Conservation (phyloP, 2,797 vertebrate species). For the Kryptopterus vitreolus region DNA sequence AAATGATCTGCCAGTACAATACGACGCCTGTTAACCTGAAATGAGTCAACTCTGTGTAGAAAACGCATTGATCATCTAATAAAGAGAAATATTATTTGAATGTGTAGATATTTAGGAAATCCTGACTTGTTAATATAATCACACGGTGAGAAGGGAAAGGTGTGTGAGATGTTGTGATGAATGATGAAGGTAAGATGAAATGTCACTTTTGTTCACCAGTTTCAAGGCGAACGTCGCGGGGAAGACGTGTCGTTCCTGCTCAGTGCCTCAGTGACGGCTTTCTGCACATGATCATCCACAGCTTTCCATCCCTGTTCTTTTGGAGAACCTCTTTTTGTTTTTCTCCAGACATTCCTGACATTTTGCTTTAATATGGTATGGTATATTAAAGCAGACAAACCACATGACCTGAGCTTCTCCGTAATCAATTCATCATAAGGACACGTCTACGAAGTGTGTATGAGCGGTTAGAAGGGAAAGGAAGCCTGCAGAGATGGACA, state of each 20-base stretch:
- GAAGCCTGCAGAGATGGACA: neutral
- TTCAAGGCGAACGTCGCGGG: neutral
- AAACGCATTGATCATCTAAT: neutral
- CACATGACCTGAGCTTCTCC: neutral
- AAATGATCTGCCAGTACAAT: neutral
- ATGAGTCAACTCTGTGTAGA: neutral
- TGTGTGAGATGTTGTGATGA: neutral
- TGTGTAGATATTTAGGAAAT: neutral
- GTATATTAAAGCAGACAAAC: no score
- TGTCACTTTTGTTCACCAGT: neutral
- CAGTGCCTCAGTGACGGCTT: neutral
- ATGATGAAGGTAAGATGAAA: neutral
- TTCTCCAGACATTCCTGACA: no score
- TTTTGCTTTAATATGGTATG: no score
- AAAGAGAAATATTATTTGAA: neutral
- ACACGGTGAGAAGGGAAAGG: neutral
- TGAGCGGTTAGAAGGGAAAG: neutral
- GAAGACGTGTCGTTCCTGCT: neutral
- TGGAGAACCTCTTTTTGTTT: neutral
- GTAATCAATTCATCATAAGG: neutral
- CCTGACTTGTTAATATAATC: neutral
- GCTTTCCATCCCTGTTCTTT: neutral
- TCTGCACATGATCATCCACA: neutral
- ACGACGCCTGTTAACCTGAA: neutral
- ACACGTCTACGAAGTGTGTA: neutral